Evolutionary conservation across 2,888 invertebrate genomes (phyloP), one percentile per base, ranked within the genome.

Genomic region (Eudasyphora cyanicolor): DNA sequence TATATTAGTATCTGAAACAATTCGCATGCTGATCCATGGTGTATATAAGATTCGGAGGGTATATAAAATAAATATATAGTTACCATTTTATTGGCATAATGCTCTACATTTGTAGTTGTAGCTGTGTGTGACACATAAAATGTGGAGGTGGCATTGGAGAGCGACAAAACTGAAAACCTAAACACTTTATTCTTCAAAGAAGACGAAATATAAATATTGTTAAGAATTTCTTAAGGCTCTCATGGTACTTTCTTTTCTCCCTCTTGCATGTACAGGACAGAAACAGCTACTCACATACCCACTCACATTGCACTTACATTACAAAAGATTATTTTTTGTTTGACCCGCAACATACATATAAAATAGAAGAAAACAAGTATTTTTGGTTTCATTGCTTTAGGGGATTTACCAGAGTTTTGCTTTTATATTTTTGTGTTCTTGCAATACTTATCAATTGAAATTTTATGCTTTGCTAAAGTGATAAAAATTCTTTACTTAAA

Each of bases 401-500:
- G 57, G 57, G 67, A 17, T 69, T 69, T 67, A 45, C n/a, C 29
- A 42, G 51, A 17, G 19, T 62, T 77, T 29, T 57, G 12, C 21
- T 24, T 24, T 49, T 49, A 54, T 19, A 10, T 6, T 54, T 54
- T 24, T 27, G 24, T 14, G 24, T 27, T 0, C 19, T 57, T 74
- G 69, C 74, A 69, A 60, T 29, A 74, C 24, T 32, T 78, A 78
- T 51, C 74, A 78, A 82, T 82, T 78, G 60, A 78, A 70, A 64
- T 78, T 74, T 82, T 74, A 82, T 62, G 60, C 51, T 74, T 70
- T 82, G 78, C 35, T 60, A 38, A 75, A 75, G 78, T 82, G 60
- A 70, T 75, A 64, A 75, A 78, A 62, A 62, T 35, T 29, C 64
- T 75, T 14, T 71, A 21, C 49, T 77, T 69, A 42, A 74, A 67